Conservation (phyloP, 2,797 vertebrate genomes). For the Gobionotothen gibberifrons region DNA sequence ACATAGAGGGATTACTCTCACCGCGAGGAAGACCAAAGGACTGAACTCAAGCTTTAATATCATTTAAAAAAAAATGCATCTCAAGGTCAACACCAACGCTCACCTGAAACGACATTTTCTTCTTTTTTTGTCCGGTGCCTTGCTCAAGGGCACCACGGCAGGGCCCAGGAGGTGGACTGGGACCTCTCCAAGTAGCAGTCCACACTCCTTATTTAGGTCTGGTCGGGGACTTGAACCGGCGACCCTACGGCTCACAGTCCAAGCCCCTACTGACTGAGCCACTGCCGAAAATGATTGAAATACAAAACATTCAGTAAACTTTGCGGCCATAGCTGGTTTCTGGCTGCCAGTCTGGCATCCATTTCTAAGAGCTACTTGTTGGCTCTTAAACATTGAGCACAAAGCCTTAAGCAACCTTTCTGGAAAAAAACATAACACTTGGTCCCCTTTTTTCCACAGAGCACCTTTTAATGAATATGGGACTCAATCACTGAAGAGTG, state of each 20-base stretch:
- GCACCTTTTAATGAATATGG: slow-evolving; percentile 9
- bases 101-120: background rate
- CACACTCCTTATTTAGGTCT: too few species aligned
- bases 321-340: slow-evolving; percentile 13
- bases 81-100: background rate
- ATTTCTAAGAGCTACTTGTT: slow-evolving; percentile 28
- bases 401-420: slow-evolving; percentile 23
- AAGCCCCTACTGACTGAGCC: too few species aligned
- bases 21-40: too few species aligned
- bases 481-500: slow-evolving; percentile 16
- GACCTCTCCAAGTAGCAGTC: too few species aligned
- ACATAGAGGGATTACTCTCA: too few species aligned
- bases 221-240: too few species aligned
- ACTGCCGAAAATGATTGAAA: slow-evolving; percentile 26
- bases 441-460: slow-evolving; percentile 26
- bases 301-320: slow-evolving; percentile 13
- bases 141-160: too few species aligned
- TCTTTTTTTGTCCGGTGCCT: too few species aligned
- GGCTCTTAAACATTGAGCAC: slow-evolving; percentile 9
- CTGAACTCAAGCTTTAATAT: background rate
- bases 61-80: background rate
- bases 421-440: slow-evolving; percentile 37
- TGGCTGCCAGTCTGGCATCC: slow-evolving; percentile 28
- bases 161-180: too few species aligned
- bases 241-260: too few species aligned